Evolutionary conservation across 2,797 vertebrate species (phyloP), one percentile per base, ranked within the genome.

Genomic region (Heterohyrax brucei): DNA sequence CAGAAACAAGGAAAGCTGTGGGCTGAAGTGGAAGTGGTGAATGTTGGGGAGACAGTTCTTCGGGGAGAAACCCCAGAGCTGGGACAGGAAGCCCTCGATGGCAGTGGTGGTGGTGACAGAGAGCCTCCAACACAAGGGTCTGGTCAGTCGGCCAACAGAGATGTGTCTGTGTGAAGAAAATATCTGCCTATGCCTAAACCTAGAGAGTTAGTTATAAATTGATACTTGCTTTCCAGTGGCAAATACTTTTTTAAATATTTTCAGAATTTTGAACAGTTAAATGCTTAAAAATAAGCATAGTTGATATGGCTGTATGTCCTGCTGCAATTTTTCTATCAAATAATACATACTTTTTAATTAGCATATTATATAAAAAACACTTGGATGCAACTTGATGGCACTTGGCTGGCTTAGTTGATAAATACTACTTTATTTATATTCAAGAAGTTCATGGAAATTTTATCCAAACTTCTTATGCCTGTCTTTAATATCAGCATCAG

Each of bases 161-260:
- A 0, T 18, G 16, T 18, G 3, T 59, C 12, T 83, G 28, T 73
- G 12, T 10, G 4, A 79, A 16, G 12, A 56, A 86, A 96, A 19
- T 19, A 59, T 76, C 2, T 10, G 1, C 1, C 14, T 56, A 46
- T 22, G 0, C 1, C 9, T 82, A 21, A 92, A 72, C 18, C 48
- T 46, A 30, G 86, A 76, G 1, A 5, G 8, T 72, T 3, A 66
- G 1, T 33, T 76, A 1, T 14, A 79, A 82, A 64, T 8, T 21
- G 26, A 44, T 13, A 16, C 68, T 72, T 5, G 5, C 30, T 91
- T 76, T 70, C 22, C 26, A 80, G 7, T 28, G 28, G 8, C 62
- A 89, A 90, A n/a, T 77, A 81, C 9, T 87, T 93, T 93, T 84
- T 44, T 22, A 78, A 18, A 33, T 33, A 0, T 59, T 72, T 87